Conservation (phyloP, 2,888 invertebrate genomes). For the Atethmia centrago region DNA sequence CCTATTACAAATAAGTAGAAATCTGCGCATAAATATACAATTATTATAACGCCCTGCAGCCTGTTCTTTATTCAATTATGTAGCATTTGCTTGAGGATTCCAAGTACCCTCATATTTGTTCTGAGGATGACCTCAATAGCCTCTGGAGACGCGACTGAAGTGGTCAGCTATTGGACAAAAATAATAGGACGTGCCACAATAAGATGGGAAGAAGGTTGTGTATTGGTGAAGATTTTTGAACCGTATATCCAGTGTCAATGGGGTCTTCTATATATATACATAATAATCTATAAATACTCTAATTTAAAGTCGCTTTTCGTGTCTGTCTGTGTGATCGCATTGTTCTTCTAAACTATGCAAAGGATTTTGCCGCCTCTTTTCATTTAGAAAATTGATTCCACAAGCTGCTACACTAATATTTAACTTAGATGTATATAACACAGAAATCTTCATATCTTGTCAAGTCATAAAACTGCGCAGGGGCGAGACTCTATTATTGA, state of each 20-base stretch:
- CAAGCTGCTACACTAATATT: too few relatives aligned
- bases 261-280: too few relatives aligned
- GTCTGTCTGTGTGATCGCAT: neutral
- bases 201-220: neutral
- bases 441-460: neutral
- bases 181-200: constrained; percentile 23
- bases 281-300: neutral
- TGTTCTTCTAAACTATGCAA: neutral
- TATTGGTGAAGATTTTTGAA: neutral
- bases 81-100: neutral
- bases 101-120: constrained; percentile 38
- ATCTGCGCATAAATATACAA: neutral
- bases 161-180: constrained; percentile 44
- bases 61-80: constrained; percentile 39
- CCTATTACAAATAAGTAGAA: constrained; percentile 1
- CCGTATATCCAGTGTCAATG: neutral
- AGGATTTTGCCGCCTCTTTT: neutral
- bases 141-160: constrained; percentile 28
- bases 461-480: neutral
- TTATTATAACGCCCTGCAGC: constrained; percentile 11
- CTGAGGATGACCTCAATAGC: constrained; percentile 40
- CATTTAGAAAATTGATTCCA: neutral
- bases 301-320: neutral
- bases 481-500: neutral
- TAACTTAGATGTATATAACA: neutral